These are phyloP conservation scores for Scaptomyza polygonia DNA, from an alignment of 2,888 invertebrate genomes.

Conservation along the genomic window DNA sequence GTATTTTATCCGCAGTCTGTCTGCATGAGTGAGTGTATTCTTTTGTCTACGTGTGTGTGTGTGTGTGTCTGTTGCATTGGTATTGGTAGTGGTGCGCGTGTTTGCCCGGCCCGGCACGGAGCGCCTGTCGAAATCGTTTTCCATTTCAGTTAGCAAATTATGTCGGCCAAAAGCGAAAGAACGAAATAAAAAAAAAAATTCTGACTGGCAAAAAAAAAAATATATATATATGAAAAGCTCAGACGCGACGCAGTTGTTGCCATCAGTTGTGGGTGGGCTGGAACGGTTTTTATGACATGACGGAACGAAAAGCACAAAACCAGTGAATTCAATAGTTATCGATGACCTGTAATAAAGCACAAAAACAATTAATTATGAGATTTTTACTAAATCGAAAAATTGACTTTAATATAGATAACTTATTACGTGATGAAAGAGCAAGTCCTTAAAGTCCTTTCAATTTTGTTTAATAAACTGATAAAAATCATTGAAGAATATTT, in stretches of 20 bases:
- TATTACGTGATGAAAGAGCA: too few species aligned
- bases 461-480: too few species aligned
- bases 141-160: constrained; percentile 80
- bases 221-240: constrained; percentile 75
- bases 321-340: not conserved
- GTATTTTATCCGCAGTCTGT: constrained; percentile 24
- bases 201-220: constrained; percentile 59
- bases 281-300: constrained; percentile 49
- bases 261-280: constrained; percentile 33
- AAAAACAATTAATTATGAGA: not conserved
- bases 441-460: too few species aligned
- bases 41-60: constrained; percentile 24
- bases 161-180: constrained; percentile 72
- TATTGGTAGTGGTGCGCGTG: constrained; percentile 79
- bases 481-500: too few species aligned
- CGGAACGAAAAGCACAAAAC: constrained; percentile 44
- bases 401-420: too few species aligned
- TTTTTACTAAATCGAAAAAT: too few species aligned
- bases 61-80: constrained; percentile 47
- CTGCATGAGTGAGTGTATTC: constrained; percentile 30
- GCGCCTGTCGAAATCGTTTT: constrained; percentile 79
- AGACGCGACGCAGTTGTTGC: constrained; percentile 72
- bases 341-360: not conserved
- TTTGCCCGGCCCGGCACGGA: constrained; percentile 13
- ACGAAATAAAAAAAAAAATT: constrained; percentile 24